Evolutionary conservation across 2,888 invertebrate genomes (phyloP), one percentile per base, ranked within the genome.

Genomic region (Sinhomidia bicolor): DNA sequence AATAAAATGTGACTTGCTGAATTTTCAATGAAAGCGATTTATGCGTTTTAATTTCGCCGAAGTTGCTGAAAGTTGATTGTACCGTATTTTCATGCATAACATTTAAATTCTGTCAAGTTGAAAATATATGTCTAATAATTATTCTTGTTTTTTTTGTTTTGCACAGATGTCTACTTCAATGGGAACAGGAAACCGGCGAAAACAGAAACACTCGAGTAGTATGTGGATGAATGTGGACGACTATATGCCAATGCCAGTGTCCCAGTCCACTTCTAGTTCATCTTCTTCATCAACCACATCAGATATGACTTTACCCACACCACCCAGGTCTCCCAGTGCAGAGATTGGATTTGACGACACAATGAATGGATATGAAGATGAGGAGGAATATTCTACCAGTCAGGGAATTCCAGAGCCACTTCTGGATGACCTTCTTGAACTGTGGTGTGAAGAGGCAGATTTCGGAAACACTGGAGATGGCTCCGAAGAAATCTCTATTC

Each of bases 371-470:
- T 89, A 89, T 26, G 85, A 85, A 6, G 89, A 89, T 60, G 89
- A 89, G 9, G 89, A 89, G 54, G 89, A 89, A 10, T 85, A 81
- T 74, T 74, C 81, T 2, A n/a, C 41, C 12, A 68, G 85, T 36
- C 68, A 86, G 32, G 79, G 80, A 44, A 80, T 90, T 80, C 90
- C 90, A 68, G 91, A 89, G 80, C 90, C 90, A 7, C 78, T 90
- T 74, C 65, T 91, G 57, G 91, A 91, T 76, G 91, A 91, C 41
- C 79, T 91, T 36, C 76, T 91, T 29, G 91, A 91, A 74, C 62
- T 91, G 4, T 91, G 91, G 91, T 81, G 81, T 57, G 90, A 89
- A 17, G 89, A 89, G 29, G 81, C 85, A 62, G 84, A 87, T 83
- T 74, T 90, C 80, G 26, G 78, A 82, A 62, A 36, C 44, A 80